Conservation (phyloP, 1,140 invertebrate species). For the Megalopta genalis region DNA sequence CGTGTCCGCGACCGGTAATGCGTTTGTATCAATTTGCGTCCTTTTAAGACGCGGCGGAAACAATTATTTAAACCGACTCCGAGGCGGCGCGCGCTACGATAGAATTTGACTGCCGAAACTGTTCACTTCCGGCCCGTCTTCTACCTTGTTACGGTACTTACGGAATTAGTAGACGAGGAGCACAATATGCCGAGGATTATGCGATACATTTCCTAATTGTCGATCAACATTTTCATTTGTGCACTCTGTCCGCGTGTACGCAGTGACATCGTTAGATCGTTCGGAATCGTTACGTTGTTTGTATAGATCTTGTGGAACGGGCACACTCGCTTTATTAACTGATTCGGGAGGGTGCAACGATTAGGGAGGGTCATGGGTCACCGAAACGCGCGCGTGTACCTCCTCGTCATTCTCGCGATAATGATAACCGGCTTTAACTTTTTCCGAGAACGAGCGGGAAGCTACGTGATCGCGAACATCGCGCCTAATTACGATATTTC, state of each 20-base stretch:
- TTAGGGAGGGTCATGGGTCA: slow-evolving; percentile 24
- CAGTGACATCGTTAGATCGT: too few relatives aligned
- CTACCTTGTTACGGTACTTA: not conserved
- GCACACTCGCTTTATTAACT: not conserved
- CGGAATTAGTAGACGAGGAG: not conserved
- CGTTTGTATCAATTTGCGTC: slow-evolving; percentile 17
- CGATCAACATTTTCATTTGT: too few relatives aligned
- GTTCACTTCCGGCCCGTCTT: not conserved
- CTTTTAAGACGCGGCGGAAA: slow-evolving; percentile 39
- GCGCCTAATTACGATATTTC: slow-evolving; percentile 8
- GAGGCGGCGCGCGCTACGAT: not conserved
- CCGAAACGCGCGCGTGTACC: not conserved
- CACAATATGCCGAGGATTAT: not conserved
- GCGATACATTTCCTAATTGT: too few relatives aligned
- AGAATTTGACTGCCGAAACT: not conserved
- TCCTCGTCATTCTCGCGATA: slow-evolving; percentile 17
- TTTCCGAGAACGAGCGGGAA: slow-evolving; percentile 17
- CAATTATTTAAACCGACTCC: slow-evolving; percentile 24
- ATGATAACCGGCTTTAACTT: slow-evolving; percentile 7
- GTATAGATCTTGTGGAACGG: not conserved
- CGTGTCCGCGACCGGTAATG: not conserved
- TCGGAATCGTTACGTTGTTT: not conserved
- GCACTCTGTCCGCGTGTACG: too few relatives aligned
- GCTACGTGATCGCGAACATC: slow-evolving; percentile 15
- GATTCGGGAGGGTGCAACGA: not conserved